phyloP scores from a whole-genome alignment of 2,113 vertebrate genomes.

The Oncorhynchus clarkii region DNA sequence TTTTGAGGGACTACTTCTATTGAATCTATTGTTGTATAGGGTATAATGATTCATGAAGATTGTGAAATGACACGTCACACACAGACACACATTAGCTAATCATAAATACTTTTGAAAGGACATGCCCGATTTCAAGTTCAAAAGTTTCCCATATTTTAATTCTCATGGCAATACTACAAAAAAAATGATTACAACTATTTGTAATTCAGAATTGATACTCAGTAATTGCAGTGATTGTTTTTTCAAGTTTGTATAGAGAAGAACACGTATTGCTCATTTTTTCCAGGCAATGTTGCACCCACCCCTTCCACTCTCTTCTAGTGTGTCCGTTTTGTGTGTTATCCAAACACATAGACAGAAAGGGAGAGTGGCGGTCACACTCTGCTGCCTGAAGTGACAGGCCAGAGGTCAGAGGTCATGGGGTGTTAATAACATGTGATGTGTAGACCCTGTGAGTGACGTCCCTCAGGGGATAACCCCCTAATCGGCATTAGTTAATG shows the following conservation, averaged over 20 bases:
- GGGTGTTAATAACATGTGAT: conserved; percentile 78
- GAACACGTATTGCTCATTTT: not conserved
- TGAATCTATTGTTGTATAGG: no score
- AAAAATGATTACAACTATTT: not conserved
- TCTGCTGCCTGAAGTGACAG: conserved; percentile 56
- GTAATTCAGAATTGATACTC: not conserved
- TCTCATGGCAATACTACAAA: not conserved
- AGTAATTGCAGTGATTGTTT: conserved; percentile 6
- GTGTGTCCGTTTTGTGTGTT: conserved; percentile 33
- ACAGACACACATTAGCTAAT: no score
- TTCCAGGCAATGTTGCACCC: conserved; percentile 46
- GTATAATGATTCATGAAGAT: no score
- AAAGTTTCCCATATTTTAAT: not conserved
- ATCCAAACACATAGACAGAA: not conserved
- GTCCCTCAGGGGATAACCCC: conserved; percentile 75
- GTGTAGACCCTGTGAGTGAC: conserved; percentile 73
- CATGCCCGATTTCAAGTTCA: not conserved
- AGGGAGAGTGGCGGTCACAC: conserved; percentile 56
- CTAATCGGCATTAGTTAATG: conserved; percentile 80
- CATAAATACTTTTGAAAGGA: not conserved
- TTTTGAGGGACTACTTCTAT: no score
- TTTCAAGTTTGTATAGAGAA: not conserved
- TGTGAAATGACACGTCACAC: no score
- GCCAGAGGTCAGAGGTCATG: conserved; percentile 66
- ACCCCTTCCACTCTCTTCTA: conserved; percentile 34